A percentile compares a stretch with the other conserved stretches of the same genome.
Conservation (phyloP, 2,113 vertebrate genomes). For the Triplophysa dalaica region DNA sequence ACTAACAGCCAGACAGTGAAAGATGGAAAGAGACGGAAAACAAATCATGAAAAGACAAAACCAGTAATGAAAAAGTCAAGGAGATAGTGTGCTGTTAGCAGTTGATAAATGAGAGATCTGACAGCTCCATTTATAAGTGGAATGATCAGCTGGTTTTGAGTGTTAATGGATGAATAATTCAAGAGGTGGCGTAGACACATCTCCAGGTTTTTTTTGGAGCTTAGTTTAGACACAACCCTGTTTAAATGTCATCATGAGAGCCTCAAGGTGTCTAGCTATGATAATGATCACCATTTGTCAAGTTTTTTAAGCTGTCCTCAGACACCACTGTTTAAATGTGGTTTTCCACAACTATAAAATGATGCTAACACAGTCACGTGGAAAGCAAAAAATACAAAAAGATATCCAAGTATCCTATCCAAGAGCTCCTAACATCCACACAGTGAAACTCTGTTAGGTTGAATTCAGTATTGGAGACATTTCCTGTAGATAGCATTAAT, state of each 20-base stretch:
- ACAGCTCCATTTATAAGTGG: constrained; percentile 10
- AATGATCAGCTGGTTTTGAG: not conserved
- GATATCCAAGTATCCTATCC: not conserved
- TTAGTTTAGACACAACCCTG: not conserved
- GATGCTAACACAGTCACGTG: not conserved
- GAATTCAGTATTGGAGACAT: not conserved
- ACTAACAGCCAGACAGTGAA: constrained; percentile 69
- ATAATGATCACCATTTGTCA: constrained; percentile 1
- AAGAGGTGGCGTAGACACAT: not conserved
- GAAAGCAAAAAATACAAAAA: not conserved
- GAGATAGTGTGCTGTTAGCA: not conserved
- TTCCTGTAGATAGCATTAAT: constrained; percentile 4
- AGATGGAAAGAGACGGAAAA: constrained; percentile 29
- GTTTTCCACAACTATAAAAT: not conserved
- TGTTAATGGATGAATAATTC: constrained; percentile 29
- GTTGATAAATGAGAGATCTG: not conserved
- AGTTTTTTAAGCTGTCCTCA: not conserved
- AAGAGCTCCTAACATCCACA: not conserved
- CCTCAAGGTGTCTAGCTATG: not conserved
- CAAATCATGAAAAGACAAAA: constrained; percentile 29
- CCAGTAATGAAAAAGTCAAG: not conserved
- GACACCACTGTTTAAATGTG: not conserved
- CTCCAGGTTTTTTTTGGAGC: not conserved
- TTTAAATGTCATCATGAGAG: not conserved
- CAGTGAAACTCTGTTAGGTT: constrained; percentile 36